Evolutionary conservation across 2,888 invertebrate genomes (phyloP), one percentile per base, ranked within the genome.

Genomic region (Eupelmus urozonus): DNA sequence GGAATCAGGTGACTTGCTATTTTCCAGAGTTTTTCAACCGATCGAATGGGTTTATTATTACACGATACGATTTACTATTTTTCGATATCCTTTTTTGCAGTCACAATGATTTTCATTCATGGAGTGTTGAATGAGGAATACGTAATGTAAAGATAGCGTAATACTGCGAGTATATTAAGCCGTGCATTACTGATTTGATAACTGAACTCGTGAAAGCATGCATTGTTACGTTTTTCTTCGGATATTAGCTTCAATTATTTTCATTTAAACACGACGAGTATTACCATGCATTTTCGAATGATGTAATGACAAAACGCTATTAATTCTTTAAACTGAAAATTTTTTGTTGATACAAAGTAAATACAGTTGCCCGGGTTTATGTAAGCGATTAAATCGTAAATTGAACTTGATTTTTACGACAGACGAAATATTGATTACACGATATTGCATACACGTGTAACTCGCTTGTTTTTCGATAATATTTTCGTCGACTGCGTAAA

Each of bases 21-120:
- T 34, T 34, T 34, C 9, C 34, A 34, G 3, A 20, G 23, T 29
- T 72, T 62, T 57, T 53, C 7, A 13, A 9, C 13, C 16, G 49
- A 3, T 25, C n/a, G 18, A 29, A 65, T n/a, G 16, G 1, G 27
- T 27, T 57, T 59, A 40, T 55, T 42, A n/a, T 66, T 66, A 55
- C 25, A 60, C n/a, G 9, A 9, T 51, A 2, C 1, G 11, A 11
- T 53, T 53, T 65, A 53, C 16, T 71, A 16, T 49, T 42, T 45
- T 49, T 20, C 34, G 49, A 11, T 49, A 9, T 18, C 25, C 16
- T 34, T 45, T 45, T 67, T 57, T 7, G 1, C 45, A 20, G 23
- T 7, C 3, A 77, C 72, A 77, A 62, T 55, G 53, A 60, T 53
- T 60, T 67, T 77, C 72, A 72, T 77, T 77, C 77, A 67, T 53